These are phyloP conservation scores for Riparia riparia DNA, from an alignment of 2,113 vertebrate genomes.

Conservation along the genomic window DNA sequence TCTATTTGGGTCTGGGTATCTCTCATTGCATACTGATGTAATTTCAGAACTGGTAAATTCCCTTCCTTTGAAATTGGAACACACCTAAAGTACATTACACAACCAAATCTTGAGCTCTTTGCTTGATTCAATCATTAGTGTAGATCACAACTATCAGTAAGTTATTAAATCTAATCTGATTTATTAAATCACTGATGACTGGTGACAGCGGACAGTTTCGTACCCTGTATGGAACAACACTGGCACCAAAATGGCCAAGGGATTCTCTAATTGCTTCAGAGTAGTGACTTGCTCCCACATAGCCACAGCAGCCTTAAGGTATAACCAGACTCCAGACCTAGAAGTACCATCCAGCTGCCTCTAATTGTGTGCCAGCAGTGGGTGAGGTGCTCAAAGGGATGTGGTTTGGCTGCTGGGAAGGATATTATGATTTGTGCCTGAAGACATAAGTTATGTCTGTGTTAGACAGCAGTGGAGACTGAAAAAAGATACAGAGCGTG, in stretches of 20 bases:
- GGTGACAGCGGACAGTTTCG: background rate
- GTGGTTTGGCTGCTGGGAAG: background rate
- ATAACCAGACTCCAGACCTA: background rate
- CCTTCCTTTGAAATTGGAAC: background rate
- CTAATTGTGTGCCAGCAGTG: background rate
- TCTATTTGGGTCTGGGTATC: background rate
- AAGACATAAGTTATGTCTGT: background rate
- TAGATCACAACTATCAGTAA: background rate
- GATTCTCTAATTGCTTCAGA: background rate
- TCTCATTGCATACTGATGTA: background rate
- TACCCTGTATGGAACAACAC: background rate
- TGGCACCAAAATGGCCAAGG: background rate
- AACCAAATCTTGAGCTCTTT: background rate
- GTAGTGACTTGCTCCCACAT: background rate
- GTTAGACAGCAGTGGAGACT: background rate
- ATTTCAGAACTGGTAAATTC: background rate
- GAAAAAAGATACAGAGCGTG: background rate
- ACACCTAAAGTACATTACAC: background rate
- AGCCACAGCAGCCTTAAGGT: background rate
- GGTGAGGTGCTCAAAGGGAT: background rate
- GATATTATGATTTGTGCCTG: background rate
- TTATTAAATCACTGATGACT: background rate
- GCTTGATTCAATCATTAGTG: background rate
- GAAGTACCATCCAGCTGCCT: background rate
- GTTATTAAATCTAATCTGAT: background rate